Evolutionary conservation across 64 coral and sea anemone species (phyloP).

Genomic region (Porites australiensis): DNA sequence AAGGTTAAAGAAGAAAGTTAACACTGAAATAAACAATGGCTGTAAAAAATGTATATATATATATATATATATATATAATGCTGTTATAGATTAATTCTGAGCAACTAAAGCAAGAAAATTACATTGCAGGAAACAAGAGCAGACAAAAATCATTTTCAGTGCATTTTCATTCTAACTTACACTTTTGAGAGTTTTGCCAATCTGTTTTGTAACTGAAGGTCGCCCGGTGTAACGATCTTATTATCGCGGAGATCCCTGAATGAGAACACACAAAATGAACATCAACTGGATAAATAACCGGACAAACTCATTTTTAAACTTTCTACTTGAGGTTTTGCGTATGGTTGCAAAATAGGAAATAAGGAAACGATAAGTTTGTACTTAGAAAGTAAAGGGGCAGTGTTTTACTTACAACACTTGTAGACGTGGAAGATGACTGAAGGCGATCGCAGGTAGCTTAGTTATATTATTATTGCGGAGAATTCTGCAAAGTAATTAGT

Average conservation of each 20-base stretch:
- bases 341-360: neutral
- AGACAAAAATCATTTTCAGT: no score
- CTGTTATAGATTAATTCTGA: no score
- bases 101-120: no score
- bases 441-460: neutral
- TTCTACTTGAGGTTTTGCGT: no score
- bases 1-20: neutral
- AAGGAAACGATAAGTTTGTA: no score
- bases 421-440: neutral
- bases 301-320: neutral
- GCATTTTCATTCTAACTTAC: neutral
- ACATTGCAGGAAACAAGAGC: no score
- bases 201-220: neutral
- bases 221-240: neutral
- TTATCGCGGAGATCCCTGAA: constrained; percentile 20
- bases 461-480: constrained; percentile 6
- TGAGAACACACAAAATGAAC: neutral
- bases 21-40: no score
- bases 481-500: constrained; percentile 4
- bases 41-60: no score
- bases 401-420: constrained; percentile 7
- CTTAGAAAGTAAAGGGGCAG: no score
- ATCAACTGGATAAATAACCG: neutral
- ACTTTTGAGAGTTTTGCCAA: neutral
- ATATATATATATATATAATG: no score